These are phyloP conservation scores for Hetaerina titia DNA, from an alignment of 2,888 invertebrate species.

Conservation along the genomic window DNA sequence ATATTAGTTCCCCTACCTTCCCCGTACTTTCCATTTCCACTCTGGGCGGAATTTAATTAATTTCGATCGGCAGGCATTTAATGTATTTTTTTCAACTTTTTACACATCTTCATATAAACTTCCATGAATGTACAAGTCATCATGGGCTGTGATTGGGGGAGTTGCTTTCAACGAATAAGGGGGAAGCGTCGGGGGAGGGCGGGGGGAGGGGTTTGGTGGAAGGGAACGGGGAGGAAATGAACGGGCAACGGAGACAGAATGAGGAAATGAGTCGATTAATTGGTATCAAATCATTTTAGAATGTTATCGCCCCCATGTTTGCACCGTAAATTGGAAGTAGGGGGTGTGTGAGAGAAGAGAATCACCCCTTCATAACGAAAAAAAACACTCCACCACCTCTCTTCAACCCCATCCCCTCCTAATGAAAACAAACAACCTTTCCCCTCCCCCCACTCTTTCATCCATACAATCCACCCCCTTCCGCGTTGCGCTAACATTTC, in stretches of 20 bases:
- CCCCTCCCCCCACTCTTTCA: not conserved
- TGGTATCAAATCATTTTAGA: constrained; percentile 65
- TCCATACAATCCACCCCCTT: not conserved
- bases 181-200: not conserved
- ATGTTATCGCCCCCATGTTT: constrained; percentile 63
- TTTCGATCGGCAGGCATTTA: not conserved
- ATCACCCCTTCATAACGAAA: not conserved
- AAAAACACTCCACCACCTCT: not conserved
- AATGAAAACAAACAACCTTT: not conserved
- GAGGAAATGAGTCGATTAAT: constrained; percentile 58
- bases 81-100: too few species aligned
- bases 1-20: too few species aligned
- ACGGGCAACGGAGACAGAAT: constrained; percentile 15
- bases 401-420: not conserved
- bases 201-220: not conserved
- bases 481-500: not conserved
- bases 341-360: not conserved
- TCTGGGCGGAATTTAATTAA: not conserved
- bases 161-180: not conserved
- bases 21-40: too few species aligned
- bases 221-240: not conserved
- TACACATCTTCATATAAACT: too few species aligned
- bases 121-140: too few species aligned
- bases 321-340: constrained; percentile 39
- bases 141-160: not conserved